phyloP scores from a whole-genome alignment of 2,113 vertebrate species.

The Mesoclemmys tuberculata region DNA sequence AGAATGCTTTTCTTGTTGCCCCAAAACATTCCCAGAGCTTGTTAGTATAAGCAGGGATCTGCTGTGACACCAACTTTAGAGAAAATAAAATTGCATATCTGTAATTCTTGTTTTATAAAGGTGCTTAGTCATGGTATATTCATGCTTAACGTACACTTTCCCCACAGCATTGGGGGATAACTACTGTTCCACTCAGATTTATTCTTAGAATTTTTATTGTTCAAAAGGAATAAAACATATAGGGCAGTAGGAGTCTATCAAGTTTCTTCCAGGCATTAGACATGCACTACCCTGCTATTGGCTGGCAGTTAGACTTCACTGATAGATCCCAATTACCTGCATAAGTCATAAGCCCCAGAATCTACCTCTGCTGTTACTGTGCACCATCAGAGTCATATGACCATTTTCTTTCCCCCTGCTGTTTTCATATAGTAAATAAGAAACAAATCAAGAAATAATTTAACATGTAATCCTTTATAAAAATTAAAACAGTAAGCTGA shows the following conservation, averaged over 20 bases:
- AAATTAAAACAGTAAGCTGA: neutral
- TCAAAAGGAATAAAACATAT: neutral
- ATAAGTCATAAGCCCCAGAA: neutral
- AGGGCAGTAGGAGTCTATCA: neutral
- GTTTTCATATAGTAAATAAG: neutral
- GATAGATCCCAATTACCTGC: neutral
- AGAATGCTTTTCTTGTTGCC: no score
- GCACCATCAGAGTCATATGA: neutral
- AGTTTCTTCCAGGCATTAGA: neutral
- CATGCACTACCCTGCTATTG: neutral
- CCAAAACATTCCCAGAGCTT: no score
- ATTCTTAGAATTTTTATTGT: neutral
- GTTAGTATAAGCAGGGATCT: no score
- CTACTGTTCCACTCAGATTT: neutral
- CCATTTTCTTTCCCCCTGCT: neutral
- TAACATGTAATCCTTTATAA: neutral
- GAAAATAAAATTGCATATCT: no score
- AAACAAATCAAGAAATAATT: neutral
- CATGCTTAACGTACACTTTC: fast-evolving
- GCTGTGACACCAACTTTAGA: no score
- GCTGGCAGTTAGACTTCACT: neutral
- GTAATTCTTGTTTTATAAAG: no score
- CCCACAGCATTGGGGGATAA: neutral
- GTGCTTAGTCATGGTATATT: neutral
- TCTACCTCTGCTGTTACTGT: neutral